Conservation (phyloP, 1,140 invertebrate species). For the Dysdera silvatica region DNA sequence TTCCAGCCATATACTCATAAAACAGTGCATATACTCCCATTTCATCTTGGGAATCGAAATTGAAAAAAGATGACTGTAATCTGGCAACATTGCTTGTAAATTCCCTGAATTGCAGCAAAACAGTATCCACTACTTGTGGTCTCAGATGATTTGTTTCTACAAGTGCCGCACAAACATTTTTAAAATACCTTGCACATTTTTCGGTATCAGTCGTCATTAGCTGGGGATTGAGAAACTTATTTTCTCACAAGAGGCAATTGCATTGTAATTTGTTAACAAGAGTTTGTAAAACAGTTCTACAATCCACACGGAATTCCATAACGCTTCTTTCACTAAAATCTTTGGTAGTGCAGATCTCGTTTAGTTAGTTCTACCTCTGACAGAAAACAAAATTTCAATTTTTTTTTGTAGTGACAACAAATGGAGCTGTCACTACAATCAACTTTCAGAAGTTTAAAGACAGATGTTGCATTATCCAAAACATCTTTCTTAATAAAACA, state of each 20-base stretch:
- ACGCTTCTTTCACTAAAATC: not conserved
- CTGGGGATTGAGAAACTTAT: not conserved
- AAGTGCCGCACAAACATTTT: not conserved
- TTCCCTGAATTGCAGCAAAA: not conserved
- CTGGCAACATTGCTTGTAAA: not conserved
- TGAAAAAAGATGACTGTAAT: not conserved
- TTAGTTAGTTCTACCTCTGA: not conserved
- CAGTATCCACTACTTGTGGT: too few relatives aligned
- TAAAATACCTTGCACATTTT: not conserved
- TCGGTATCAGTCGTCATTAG: not conserved
- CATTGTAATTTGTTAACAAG: not conserved
- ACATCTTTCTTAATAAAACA: conserved; percentile 3
- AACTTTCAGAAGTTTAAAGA: not conserved
- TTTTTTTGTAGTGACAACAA: not conserved
- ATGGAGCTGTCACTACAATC: not conserved
- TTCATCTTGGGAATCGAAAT: not conserved
- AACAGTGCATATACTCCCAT: not conserved
- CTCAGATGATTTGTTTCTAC: too few relatives aligned
- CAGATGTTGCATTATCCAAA: not conserved
- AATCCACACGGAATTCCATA: conserved; percentile 3
- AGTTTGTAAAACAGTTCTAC: not conserved
- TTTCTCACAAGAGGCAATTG: not conserved
- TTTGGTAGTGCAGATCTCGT: too few relatives aligned
- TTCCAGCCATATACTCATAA: not conserved
- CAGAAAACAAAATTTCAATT: not conserved